These are phyloP conservation scores for Sturnira hondurensis DNA, from an alignment of 2,113 vertebrate genomes.

Conservation along the genomic window DNA sequence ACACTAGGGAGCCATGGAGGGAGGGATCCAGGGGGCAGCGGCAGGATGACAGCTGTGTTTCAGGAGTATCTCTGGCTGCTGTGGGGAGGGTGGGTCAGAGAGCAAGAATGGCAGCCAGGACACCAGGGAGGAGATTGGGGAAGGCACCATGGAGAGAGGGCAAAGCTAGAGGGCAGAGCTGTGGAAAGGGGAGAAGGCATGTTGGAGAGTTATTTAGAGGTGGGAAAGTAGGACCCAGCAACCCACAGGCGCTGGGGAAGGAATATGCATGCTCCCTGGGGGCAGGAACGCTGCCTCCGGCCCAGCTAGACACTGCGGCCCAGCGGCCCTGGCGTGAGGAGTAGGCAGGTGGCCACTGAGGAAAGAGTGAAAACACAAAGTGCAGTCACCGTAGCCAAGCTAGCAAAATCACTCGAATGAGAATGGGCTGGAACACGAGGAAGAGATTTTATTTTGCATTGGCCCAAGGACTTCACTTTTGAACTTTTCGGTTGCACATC, in stretches of 20 bases:
- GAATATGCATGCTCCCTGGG: too few relatives aligned
- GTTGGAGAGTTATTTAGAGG: not conserved
- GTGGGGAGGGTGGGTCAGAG: not conserved
- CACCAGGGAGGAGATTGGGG: not conserved
- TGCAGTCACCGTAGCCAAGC: not conserved
- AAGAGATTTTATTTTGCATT: not conserved
- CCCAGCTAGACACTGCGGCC: too few relatives aligned
- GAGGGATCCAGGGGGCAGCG: not conserved
- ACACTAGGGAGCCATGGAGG: not conserved
- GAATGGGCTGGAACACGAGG: not conserved
- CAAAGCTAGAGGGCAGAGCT: not conserved
- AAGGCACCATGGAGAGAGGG: not conserved
- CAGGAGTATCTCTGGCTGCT: not conserved
- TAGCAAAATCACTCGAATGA: not conserved
- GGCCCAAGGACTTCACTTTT: not conserved
- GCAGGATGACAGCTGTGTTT: not conserved
- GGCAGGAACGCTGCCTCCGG: not conserved
- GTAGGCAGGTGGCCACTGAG: not conserved
- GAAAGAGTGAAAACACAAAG: not conserved
- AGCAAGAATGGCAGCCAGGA: not conserved
- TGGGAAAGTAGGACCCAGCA: not conserved
- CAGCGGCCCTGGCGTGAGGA: not conserved
- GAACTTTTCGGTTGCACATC: not conserved
- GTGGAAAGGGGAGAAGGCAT: not conserved
- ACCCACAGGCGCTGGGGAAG: not conserved